Evolutionary conservation across 2,113 vertebrate genomes (phyloP), one percentile per base, ranked within the genome.

Genomic region (Columbina picui): DNA sequence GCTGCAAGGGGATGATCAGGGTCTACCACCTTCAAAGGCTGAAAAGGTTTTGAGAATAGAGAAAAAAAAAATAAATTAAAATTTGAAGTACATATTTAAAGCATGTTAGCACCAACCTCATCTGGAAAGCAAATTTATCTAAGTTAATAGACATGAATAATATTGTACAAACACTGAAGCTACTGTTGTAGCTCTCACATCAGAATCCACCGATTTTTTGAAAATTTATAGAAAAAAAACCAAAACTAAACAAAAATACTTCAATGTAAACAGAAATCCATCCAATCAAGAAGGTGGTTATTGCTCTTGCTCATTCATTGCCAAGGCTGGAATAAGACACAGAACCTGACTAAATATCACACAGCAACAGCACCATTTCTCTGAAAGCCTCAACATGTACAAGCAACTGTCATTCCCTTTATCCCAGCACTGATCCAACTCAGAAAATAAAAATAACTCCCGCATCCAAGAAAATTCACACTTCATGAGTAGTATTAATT

Each of bases 11-110:
- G 99, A 82, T 99, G 99, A 97, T 99, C 99, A 3, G 99, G 99
- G 86, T 99, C 99, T 87, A 99, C 99, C 15, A 99, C 99, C 93
- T 99, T 99, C 69, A 99, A 95, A 91, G 99, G 99, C 99, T 99
- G 90, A 34, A 89, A 86, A 89, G 7, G 92, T 63, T 91, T 76
- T 92, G 52, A 87, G 52, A 91, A 83, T 2, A 73, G 43, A 45
- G 8, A 49, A 34, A n/a, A 77, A 30, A 34, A 38, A 49, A 1
- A 79, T n/a, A n/a, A n/a, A n/a, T 57, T 60, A 83, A 45, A 79
- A 70, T 49, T 13, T 23, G 11, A 92, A 92, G 45, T 11, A 56
- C 3, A 2, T 16, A 57, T 43, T 88, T 49, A 76, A 83, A 61
- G 52, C 43, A 76, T 2, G 47, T 32, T 1, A 53, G 20, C 17